Conservation (phyloP, 1,140 invertebrate genomes). For the Xylocopa sonorina region DNA sequence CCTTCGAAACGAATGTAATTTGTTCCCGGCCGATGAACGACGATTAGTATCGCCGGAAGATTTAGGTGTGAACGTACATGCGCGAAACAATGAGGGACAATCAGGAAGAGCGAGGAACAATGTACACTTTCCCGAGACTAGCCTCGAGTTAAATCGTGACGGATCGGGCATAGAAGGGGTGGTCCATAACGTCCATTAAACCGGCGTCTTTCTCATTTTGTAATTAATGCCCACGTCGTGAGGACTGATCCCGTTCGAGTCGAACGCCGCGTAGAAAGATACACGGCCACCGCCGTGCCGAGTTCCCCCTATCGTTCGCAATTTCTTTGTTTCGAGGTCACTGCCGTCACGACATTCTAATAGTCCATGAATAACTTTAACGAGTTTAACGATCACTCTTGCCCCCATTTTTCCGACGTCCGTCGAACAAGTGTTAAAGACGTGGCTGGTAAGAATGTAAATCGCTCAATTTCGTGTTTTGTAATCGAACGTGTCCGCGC, state of each 20-base stretch:
- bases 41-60: conserved; percentile 35
- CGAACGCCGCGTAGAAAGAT: neutral
- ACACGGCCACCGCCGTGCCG: neutral
- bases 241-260: neutral
- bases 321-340: conserved; percentile 18
- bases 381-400: conserved; percentile 10
- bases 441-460: neutral
- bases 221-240: conserved; percentile 34
- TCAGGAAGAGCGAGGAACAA: conserved; percentile 28
- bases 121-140: conserved; percentile 28
- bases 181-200: conserved; percentile 18
- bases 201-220: neutral
- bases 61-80: conserved; percentile 40
- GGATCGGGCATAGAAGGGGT: conserved; percentile 19
- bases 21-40: conserved; percentile 17
- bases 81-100: conserved; percentile 31
- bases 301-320: neutral
- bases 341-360: neutral
- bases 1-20: conserved; percentile 23
- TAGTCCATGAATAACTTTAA: neutral
- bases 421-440: neutral
- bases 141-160: conserved; percentile 29
- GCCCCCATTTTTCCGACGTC: neutral
- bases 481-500: neutral
- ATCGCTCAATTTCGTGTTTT: neutral